phyloP scores from a whole-genome alignment of 2,888 invertebrate species.

The Acleris emargana region DNA sequence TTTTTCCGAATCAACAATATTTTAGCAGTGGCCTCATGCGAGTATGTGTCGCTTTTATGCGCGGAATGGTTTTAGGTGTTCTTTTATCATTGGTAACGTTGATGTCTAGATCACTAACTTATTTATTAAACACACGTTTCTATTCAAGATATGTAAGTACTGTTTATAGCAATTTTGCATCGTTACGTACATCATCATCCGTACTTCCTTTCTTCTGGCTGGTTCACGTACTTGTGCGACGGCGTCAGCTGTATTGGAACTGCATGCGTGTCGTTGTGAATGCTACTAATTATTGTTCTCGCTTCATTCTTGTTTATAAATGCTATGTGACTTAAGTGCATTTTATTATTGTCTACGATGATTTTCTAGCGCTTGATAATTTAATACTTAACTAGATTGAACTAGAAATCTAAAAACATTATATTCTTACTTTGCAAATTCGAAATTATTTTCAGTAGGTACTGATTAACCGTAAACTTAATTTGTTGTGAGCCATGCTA shows the following conservation, averaged over 20 bases:
- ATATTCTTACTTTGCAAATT: conserved; percentile 28
- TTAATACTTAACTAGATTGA: conserved; percentile 17
- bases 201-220: conserved; percentile 33
- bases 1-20: conserved; percentile 62
- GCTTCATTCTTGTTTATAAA: conserved; percentile 24
- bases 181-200: conserved; percentile 28
- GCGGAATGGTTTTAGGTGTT: conserved; percentile 67
- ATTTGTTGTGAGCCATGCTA: conserved; percentile 26
- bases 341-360: conserved; percentile 21
- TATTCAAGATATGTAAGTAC: conserved; percentile 16
- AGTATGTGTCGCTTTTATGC: conserved; percentile 78
- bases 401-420: conserved; percentile 25
- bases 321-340: conserved; percentile 10
- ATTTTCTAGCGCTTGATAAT: conserved; percentile 33
- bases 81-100: conserved; percentile 42
- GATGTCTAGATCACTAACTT: conserved; percentile 30
- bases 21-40: conserved; percentile 59
- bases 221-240: conserved; percentile 17
- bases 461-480: conserved; percentile 19
- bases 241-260: conserved; percentile 25
- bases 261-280: conserved; percentile 32
- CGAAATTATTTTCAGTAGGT: conserved; percentile 25
- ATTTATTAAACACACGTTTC: conserved; percentile 13
- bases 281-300: conserved; percentile 12
- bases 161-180: conserved; percentile 17